Conservation (phyloP, 2,888 invertebrate species). For the Xanthia togata region DNA sequence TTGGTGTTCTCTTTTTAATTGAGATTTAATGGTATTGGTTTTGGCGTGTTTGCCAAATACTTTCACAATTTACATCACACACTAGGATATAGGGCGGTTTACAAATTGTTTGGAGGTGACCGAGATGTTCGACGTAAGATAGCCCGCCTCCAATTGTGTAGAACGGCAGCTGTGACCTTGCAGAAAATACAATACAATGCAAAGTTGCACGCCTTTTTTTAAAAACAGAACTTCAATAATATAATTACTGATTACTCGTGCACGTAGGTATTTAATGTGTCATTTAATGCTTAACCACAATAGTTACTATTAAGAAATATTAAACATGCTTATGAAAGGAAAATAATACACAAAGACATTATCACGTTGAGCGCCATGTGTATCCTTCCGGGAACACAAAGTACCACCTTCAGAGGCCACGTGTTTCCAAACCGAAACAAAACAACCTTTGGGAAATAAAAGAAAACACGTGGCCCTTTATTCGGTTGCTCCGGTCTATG, state of each 20-base stretch:
- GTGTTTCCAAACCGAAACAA: too few relatives aligned
- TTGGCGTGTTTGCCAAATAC: conserved; percentile 38
- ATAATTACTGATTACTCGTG: conserved; percentile 16
- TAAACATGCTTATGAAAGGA: background rate
- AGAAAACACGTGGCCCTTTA: too few relatives aligned
- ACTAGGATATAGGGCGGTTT: conserved; percentile 7
- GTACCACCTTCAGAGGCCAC: too few relatives aligned
- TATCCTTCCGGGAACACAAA: too few relatives aligned
- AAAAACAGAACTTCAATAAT: conserved; percentile 23
- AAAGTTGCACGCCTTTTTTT: conserved; percentile 17
- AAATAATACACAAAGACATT: background rate
- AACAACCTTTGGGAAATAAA: too few relatives aligned
- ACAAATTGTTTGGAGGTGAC: background rate
- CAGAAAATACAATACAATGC: conserved; percentile 16
- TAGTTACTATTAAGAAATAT: conserved; percentile 17
- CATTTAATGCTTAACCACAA: conserved; percentile 2
- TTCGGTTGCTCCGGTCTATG: too few relatives aligned
- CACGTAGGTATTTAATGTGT: background rate
- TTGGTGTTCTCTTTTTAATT: background rate
- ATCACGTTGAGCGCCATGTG: too few relatives aligned
- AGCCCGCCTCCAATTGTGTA: background rate
- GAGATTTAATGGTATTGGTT: conserved; percentile 37
- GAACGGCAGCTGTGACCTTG: conserved; percentile 36
- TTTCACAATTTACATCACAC: conserved; percentile 18
- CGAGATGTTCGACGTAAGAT: conserved; percentile 15